Base-by-base conservation (phyloP, 2,113 vertebrate species). In the Arenaria interpres region DNA sequence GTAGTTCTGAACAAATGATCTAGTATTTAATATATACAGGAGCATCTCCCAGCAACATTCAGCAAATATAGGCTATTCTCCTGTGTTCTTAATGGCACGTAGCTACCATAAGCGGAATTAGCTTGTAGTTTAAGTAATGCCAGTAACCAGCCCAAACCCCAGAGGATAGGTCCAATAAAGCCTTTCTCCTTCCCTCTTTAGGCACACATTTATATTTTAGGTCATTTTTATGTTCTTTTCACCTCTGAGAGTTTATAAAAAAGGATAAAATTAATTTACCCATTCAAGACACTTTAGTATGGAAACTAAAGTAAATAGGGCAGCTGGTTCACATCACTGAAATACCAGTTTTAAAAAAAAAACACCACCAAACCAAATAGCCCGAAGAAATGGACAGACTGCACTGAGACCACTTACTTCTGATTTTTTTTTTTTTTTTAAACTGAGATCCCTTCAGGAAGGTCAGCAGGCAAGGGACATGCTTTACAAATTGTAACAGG, bases 31-130 rank as follows among this genome's bases (percentile, higher is more conserved):
- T 28, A 62, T 12, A n/a, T 14, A 71, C 8, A 41, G 19, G 33
- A 81, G 69, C 50, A 74, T 14, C 54, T 79, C 79, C 37, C 80
- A 96, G 37, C 35, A 85, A 88, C n/a, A 63, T 84, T 53, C 72
- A 85, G 35, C 33, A 74, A 84, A 76, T 30, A 73, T 1, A 73
- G 32, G 22, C 39, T 41, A 24, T 48, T 81, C 28, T 80, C 45
- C 62, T 79, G 50, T 69, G 51, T 32, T 91, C 41, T 33, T 77
- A 54, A 59, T 37, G 43, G 53, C 28, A 80, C 9, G 32, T 35
- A 60, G 56, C 67, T 95, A 77, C 67, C n/a, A 39, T 50, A 76
- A 86, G 79, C 43, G 46, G 57, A 78, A 86, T 25, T 75, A 72
- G 43, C 53, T 20, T 63, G 13, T 12, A 62, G 27, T 59, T 69